Conservation (phyloP, 2,113 vertebrate species). For the Ammospiza caudacuta region DNA sequence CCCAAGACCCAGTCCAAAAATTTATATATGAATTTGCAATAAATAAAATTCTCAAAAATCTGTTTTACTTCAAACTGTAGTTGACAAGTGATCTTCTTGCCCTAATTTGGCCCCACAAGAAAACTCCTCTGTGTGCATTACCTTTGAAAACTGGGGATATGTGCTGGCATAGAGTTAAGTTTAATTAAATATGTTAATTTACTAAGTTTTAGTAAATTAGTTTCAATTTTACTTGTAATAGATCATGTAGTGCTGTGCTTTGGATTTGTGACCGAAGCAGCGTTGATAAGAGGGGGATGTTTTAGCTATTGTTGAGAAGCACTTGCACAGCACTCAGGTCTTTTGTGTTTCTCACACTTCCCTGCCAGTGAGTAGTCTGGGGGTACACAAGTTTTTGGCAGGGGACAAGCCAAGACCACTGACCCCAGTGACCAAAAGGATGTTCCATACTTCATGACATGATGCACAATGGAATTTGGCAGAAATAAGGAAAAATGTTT, state of each 20-base stretch:
- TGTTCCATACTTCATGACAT: rapidly evolving
- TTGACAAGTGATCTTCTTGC: neutral
- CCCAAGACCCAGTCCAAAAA: neutral
- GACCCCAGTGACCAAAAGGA: neutral
- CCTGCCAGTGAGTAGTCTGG: neutral
- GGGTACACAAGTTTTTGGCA: neutral
- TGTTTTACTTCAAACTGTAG: neutral
- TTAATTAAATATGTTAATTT: neutral
- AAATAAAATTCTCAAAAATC: neutral
- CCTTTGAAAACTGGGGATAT: neutral
- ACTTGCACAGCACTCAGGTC: neutral
- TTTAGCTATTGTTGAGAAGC: neutral
- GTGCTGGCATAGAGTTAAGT: neutral
- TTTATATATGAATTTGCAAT: neutral
- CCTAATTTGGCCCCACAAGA: neutral
- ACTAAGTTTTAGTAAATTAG: neutral
- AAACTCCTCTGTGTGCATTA: neutral
- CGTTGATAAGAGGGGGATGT: neutral
- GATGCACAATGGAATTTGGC: neutral
- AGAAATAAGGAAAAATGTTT: neutral
- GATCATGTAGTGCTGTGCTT: rapidly evolving
- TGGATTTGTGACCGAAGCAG: neutral
- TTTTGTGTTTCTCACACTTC: neutral
- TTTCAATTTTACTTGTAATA: neutral
- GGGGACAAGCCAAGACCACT: neutral